Conservation (phyloP, 2,888 invertebrate genomes). For the Heliconius hortense region DNA sequence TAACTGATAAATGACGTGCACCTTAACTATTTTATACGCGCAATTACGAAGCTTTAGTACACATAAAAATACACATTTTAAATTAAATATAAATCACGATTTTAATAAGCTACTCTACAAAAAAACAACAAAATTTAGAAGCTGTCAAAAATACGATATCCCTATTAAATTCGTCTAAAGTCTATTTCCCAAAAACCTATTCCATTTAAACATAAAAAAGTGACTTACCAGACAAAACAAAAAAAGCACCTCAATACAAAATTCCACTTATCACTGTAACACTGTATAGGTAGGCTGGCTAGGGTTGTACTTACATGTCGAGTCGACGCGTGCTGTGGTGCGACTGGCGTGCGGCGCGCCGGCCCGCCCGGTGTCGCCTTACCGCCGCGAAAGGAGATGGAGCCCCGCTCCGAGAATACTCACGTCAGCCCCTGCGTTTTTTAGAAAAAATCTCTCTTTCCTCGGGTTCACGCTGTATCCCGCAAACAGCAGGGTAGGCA, state of each 20-base stretch:
- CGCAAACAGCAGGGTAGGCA: not conserved
- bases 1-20: not conserved
- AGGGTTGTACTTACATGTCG: conserved; percentile 78
- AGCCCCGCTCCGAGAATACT: conserved; percentile 69
- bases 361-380: conserved; percentile 76
- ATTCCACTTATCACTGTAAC: conserved; percentile 65
- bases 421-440: conserved; percentile 35
- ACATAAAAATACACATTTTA: not conserved
- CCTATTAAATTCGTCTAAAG: not conserved
- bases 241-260: conserved; percentile 48
- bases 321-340: conserved; percentile 82
- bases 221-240: conserved; percentile 34
- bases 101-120: not conserved
- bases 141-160: not conserved
- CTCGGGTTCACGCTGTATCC: not conserved
- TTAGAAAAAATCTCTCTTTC: not conserved
- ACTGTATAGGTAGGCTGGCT: conserved; percentile 57
- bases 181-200: not conserved
- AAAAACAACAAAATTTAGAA: not conserved
- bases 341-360: conserved; percentile 72
- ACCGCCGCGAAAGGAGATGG: conserved; percentile 79
- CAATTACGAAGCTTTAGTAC: not conserved
- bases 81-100: not conserved
- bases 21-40: not conserved
- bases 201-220: not conserved